phyloP scores from a whole-genome alignment of 2,888 invertebrate species.

The Ellobium chinense region DNA sequence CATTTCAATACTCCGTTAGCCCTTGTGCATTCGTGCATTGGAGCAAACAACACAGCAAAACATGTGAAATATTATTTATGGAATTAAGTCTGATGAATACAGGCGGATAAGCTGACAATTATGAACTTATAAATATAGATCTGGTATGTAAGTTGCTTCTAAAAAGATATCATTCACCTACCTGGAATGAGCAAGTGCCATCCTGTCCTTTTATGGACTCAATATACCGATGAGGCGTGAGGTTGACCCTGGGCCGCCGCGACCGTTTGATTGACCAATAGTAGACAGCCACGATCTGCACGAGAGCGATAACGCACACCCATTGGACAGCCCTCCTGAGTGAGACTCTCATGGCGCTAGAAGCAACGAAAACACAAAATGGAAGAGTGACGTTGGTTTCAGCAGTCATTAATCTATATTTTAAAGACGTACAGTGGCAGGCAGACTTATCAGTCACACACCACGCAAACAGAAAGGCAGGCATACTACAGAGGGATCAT shows the following conservation, averaged over 20 bases:
- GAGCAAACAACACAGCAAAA: too few relatives aligned
- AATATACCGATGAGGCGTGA: background rate
- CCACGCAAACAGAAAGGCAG: background rate
- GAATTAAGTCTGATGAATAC: too few relatives aligned
- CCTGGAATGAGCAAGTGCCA: conserved; percentile 37
- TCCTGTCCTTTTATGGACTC: background rate
- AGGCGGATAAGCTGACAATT: too few relatives aligned
- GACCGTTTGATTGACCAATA: conserved; percentile 30
- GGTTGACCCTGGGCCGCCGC: background rate
- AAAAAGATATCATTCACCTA: background rate
- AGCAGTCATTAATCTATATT: too few relatives aligned
- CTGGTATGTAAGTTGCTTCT: too few relatives aligned
- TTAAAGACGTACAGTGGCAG: background rate
- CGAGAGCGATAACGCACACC: background rate
- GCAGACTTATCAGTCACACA: background rate
- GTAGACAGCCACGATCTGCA: conserved; percentile 29
- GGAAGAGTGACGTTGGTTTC: too few relatives aligned
- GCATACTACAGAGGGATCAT: too few relatives aligned
- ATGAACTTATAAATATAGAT: too few relatives aligned
- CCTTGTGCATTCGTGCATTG: too few relatives aligned
- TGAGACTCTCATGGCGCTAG: conserved; percentile 27
- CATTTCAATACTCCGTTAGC: too few relatives aligned
- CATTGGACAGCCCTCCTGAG: conserved; percentile 11
- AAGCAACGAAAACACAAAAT: background rate
- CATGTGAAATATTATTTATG: too few relatives aligned